phyloP scores from a whole-genome alignment of 1,140 invertebrate species.

The Sipha flava region DNA sequence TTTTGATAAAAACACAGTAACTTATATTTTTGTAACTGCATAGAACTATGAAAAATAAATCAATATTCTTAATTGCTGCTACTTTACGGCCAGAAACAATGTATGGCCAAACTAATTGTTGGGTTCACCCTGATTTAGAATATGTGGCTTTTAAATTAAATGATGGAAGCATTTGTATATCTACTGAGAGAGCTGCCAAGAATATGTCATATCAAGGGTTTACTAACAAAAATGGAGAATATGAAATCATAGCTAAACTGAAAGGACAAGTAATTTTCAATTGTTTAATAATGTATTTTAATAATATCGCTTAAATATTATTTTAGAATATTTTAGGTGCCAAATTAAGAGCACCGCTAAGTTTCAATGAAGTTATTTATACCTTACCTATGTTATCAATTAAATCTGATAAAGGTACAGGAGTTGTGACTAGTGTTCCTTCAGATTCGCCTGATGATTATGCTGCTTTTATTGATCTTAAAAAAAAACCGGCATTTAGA shows the following conservation, averaged over 20 bases:
- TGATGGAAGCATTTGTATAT: conserved; percentile 75
- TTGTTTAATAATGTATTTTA: background rate
- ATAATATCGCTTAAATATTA: conserved; percentile 8
- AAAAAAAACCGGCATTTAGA: conserved; percentile 86
- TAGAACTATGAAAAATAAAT: conserved; percentile 50
- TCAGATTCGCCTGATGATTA: conserved; percentile 99
- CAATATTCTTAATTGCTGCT: conserved; percentile 87
- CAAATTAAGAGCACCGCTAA: conserved; percentile 73
- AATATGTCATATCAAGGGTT: conserved; percentile 97
- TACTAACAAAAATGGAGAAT: conserved; percentile 68
- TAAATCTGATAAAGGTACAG: conserved; percentile 96
- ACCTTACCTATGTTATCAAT: conserved; percentile 96
- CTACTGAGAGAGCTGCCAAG: conserved; percentile 73
- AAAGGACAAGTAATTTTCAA: conserved; percentile 54
- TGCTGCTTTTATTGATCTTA: conserved; percentile 87
- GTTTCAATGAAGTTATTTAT: conserved; percentile 74
- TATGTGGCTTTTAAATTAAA: conserved; percentile 77
- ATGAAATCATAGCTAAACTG: conserved; percentile 61
- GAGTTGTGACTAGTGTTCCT: conserved; percentile 95
- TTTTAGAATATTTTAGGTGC: conserved; percentile 65
- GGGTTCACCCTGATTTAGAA: conserved; percentile 89
- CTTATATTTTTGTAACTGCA: conserved; percentile 39
- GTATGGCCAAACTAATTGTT: conserved; percentile 99
- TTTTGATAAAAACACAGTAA: background rate
- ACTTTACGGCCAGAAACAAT: conserved; percentile 97